These are phyloP conservation scores for Umimayanthus chanpuru DNA, from an alignment of 92 coral and sea anemone species.

Conservation along the genomic window DNA sequence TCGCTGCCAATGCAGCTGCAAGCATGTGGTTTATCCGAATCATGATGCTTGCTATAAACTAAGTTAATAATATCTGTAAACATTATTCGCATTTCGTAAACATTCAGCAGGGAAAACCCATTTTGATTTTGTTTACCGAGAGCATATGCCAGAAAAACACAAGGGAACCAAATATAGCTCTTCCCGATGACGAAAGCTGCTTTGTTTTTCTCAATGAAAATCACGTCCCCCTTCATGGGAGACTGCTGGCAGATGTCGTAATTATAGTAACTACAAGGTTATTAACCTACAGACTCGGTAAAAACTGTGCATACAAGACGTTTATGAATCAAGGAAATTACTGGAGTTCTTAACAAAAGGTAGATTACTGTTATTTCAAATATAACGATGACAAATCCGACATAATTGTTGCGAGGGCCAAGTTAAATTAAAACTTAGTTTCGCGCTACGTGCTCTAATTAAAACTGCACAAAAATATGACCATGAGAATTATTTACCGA, in stretches of 20 bases:
- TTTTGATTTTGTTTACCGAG: background rate
- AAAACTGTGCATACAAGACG: background rate
- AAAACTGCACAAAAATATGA: background rate
- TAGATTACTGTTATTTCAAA: background rate
- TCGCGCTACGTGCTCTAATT: background rate
- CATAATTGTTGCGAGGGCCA: background rate
- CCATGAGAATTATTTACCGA: background rate
- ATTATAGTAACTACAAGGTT: background rate
- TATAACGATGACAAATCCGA: background rate
- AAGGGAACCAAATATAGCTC: background rate
- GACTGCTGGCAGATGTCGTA: background rate
- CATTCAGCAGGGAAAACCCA: constrained; percentile 6
- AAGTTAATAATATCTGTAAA: constrained; percentile 1
- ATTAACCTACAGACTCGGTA: background rate
- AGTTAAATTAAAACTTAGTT: background rate
- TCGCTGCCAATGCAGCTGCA: background rate
- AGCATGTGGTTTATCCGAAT: background rate
- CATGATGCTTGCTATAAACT: background rate
- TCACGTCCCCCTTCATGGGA: constrained; percentile 1
- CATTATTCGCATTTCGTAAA: constrained; percentile 26
- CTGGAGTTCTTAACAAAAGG: background rate
- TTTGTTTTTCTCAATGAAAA: constrained; percentile 3
- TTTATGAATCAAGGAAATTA: constrained; percentile 15
- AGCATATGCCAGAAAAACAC: background rate
- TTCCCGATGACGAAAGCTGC: background rate